Conservation (phyloP, 2,113 vertebrate species). For the Acrocephalus arundinaceus region DNA sequence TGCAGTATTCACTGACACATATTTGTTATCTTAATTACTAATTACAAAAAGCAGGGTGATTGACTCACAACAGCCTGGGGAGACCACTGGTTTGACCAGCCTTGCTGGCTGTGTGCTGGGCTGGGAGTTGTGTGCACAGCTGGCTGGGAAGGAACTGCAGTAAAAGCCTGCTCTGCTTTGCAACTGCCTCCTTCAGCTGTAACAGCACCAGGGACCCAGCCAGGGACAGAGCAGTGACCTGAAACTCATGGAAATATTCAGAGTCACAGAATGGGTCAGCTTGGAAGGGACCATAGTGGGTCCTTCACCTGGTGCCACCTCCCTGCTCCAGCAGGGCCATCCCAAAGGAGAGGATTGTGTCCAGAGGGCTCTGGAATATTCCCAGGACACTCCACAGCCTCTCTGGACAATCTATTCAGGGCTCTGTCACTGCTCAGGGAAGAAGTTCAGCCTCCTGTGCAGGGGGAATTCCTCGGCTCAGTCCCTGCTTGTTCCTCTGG, state of each 20-base stretch:
- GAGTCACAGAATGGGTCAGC: background rate
- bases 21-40: background rate
- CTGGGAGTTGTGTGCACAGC: background rate
- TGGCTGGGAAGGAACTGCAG: background rate
- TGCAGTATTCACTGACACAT: background rate
- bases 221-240: background rate
- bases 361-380: background rate
- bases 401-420: background rate
- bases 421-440: background rate
- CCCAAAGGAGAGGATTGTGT: background rate
- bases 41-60: background rate
- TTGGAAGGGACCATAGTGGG: background rate
- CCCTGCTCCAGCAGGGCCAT: background rate
- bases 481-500: fast-evolving
- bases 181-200: background rate
- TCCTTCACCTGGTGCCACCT: background rate
- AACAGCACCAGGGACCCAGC: background rate
- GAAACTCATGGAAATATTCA: background rate
- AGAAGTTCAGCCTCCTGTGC: background rate
- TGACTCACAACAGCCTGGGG: background rate
- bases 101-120: background rate
- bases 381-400: background rate
- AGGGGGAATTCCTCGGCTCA: background rate
- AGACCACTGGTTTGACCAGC: conserved; percentile 2
- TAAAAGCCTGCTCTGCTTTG: background rate